phyloP scores from a whole-genome alignment of 1,140 invertebrate species.

The Lithobius niger region DNA sequence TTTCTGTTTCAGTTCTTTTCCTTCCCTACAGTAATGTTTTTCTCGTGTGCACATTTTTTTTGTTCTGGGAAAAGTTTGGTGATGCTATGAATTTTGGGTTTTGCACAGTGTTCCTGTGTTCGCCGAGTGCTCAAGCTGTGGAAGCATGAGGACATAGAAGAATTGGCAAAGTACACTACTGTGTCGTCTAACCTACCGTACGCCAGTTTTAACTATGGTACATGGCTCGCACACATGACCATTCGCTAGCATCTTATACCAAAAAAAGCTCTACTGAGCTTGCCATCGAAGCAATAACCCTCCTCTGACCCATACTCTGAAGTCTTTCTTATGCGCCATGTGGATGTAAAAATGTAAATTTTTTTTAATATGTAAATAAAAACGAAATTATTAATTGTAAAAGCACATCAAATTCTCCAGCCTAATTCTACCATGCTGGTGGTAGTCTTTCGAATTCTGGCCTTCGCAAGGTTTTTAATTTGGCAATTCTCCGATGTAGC shows the following conservation, averaged over 20 bases:
- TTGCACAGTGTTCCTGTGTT: constrained; percentile 3
- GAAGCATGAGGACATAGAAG: constrained; percentile 2
- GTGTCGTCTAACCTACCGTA: neutral
- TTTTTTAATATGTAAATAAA: neutral
- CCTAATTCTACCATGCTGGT: neutral
- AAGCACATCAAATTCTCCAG: neutral
- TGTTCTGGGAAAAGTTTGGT: neutral
- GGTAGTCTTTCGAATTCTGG: neutral
- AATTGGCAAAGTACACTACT: constrained; percentile 2
- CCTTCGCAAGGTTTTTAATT: neutral
- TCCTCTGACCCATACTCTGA: neutral
- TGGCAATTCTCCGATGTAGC: neutral
- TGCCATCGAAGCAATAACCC: neutral
- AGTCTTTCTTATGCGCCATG: neutral
- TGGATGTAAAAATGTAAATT: no score
- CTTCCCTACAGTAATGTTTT: no score
- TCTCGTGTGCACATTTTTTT: no score
- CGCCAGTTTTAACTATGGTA: neutral
- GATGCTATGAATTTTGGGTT: constrained; percentile 4
- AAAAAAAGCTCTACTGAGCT: no score
- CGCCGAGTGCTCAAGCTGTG: constrained; percentile 3
- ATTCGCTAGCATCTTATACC: neutral
- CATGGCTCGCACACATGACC: neutral
- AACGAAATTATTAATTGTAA: neutral
- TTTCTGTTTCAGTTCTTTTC: no score